These are phyloP conservation scores for Zingel zingel DNA, from an alignment of 2,113 vertebrate genomes.

Conservation along the genomic window DNA sequence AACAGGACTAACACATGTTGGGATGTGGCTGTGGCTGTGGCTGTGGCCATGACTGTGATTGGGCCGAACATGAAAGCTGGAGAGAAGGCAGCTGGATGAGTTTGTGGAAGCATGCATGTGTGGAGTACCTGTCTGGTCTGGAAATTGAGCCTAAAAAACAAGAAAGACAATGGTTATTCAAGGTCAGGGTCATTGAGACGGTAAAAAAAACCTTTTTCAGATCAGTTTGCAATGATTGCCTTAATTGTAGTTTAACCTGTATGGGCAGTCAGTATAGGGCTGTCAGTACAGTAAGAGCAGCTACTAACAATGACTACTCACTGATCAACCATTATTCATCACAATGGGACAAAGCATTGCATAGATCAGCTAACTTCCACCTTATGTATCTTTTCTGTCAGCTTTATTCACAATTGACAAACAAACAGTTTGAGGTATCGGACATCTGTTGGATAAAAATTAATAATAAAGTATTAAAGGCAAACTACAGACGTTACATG, in stretches of 20 bases:
- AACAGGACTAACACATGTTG: constrained; percentile 74
- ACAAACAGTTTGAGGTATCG: background rate
- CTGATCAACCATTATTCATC: background rate
- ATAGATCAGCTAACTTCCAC: background rate
- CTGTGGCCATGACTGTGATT: constrained; percentile 76
- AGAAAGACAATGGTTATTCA: constrained; percentile 25
- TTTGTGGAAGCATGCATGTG: constrained; percentile 68
- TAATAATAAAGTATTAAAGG: background rate
- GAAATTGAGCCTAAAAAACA: constrained; percentile 83
- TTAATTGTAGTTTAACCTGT: background rate
- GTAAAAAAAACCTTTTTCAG: background rate
- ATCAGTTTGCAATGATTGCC: background rate
- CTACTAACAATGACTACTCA: background rate
- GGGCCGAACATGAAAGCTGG: constrained; percentile 69
- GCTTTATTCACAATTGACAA: background rate
- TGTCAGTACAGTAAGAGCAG: background rate
- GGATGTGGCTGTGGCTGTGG: constrained; percentile 77
- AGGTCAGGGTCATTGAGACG: background rate
- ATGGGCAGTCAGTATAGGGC: background rate
- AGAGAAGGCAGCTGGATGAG: constrained; percentile 69
- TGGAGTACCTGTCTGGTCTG: constrained; percentile 77
- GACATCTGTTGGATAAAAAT: background rate
- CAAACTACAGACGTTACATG: background rate
- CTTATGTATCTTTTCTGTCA: background rate
- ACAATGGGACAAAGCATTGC: background rate